A percentile compares a stretch with the other conserved stretches of the same genome.
Evolutionary conservation across 2,888 invertebrate species (phyloP).

Genomic region (Phanerotoma sp.): DNA sequence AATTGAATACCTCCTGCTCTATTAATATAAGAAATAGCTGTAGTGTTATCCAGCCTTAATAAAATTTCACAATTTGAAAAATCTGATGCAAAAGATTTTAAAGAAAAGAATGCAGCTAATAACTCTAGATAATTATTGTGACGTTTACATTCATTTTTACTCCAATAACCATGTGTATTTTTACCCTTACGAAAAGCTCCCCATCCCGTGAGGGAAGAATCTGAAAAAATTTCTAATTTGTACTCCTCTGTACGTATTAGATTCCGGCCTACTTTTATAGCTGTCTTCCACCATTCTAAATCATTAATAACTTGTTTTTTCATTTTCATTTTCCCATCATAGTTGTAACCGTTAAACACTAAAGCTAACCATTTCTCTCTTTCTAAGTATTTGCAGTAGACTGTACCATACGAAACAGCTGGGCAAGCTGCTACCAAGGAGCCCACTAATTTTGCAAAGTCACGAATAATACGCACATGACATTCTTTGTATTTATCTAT

Average conservation of each 20-base stretch:
- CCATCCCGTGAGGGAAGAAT: conserved; percentile 24
- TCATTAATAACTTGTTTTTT: conserved; percentile 10
- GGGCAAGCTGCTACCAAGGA: conserved; percentile 17
- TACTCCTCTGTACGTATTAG: conserved; percentile 16
- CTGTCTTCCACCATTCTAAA: conserved; percentile 23
- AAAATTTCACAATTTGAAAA: neutral
- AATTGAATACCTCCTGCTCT: conserved; percentile 21
- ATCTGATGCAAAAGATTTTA: neutral
- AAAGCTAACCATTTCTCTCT: conserved; percentile 15
- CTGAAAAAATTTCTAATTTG: conserved; percentile 17
- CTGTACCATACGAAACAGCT: conserved; percentile 21
- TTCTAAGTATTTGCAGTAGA: conserved; percentile 18
- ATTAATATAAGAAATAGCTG: neutral
- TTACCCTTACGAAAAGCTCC: conserved; percentile 22
- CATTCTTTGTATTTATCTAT: conserved; percentile 9
- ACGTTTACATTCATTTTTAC: conserved; percentile 13
- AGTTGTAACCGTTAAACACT: conserved; percentile 7
- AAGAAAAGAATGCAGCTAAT: conserved; percentile 13
- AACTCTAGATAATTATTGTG: conserved; percentile 33
- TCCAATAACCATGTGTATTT: conserved; percentile 23
- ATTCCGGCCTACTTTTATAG: conserved; percentile 1
- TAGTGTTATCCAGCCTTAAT: neutral
- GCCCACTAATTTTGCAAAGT: conserved; percentile 23
- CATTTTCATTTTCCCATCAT: conserved; percentile 19
- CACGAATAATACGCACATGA: conserved; percentile 15